A percentile compares a stretch with the other conserved stretches of the same genome.
These are phyloP conservation scores for Gymnarchus niloticus DNA, from an alignment of 2,113 vertebrate species.

Conservation along the genomic window DNA sequence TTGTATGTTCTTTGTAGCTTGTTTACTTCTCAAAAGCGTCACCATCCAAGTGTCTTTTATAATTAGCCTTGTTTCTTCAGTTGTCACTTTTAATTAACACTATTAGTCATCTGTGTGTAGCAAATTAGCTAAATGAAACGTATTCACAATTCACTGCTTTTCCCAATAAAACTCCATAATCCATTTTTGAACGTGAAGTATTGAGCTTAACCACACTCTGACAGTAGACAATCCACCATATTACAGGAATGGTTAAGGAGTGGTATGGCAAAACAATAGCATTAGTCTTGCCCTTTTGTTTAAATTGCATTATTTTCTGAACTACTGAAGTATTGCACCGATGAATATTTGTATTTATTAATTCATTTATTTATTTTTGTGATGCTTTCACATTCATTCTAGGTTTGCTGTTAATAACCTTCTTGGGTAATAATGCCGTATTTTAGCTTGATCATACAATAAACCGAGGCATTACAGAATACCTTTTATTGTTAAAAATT, in stretches of 20 bases:
- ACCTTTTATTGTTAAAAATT: neutral
- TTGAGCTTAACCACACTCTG: constrained; percentile 34
- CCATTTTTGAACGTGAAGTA: constrained; percentile 28
- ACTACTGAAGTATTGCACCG: constrained; percentile 57
- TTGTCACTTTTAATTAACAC: constrained; percentile 57
- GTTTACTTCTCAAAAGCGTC: constrained; percentile 45
- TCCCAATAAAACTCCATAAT: constrained; percentile 35
- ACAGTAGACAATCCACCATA: constrained; percentile 25
- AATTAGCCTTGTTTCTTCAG: constrained; percentile 55
- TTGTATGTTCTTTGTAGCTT: constrained; percentile 16
- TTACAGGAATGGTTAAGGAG: constrained; percentile 38
- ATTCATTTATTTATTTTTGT: constrained; percentile 36
- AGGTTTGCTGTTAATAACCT: constrained; percentile 50
- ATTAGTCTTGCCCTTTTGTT: constrained; percentile 47
- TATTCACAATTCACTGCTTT: constrained; percentile 44
- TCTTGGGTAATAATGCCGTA: constrained; percentile 29
- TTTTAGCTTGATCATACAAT: neutral
- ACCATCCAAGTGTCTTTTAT: constrained; percentile 47
- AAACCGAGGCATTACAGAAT: neutral
- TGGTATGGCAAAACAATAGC: constrained; percentile 53
- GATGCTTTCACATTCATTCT: constrained; percentile 55
- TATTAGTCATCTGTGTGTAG: constrained; percentile 37
- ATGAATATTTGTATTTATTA: constrained; percentile 41
- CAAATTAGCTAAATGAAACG: constrained; percentile 46
- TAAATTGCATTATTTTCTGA: constrained; percentile 57